Percentiles rank a stretch among this genome's conserved stretches.
phyloP scores from a whole-genome alignment of 2,797 vertebrate genomes.

The Sebastes oblongus region DNA sequence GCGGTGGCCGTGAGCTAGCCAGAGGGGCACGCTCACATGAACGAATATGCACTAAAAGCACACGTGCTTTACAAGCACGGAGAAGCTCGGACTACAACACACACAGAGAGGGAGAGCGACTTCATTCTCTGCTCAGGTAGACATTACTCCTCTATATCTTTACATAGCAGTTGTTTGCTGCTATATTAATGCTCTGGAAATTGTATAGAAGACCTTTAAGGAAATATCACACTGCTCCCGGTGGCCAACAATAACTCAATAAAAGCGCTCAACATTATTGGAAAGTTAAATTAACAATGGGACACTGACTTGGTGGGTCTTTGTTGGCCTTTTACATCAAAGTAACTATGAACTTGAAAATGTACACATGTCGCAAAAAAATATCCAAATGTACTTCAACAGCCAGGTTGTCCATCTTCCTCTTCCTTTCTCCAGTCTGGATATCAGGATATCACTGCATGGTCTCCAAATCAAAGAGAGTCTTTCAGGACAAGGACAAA shows the following conservation, averaged over 20 bases:
- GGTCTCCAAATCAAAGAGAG: slow-evolving; percentile 3
- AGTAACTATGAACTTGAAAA: background rate
- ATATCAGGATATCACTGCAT: background rate
- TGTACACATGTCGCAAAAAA: background rate
- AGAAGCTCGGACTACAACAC: too few relatives aligned
- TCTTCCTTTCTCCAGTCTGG: background rate
- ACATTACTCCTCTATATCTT: too few relatives aligned
- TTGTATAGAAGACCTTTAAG: too few relatives aligned
- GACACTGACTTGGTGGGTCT: background rate
- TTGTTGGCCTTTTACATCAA: background rate
- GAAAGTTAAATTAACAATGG: background rate
- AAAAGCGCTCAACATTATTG: background rate
- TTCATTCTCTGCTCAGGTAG: too few relatives aligned
- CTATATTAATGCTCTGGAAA: too few relatives aligned
- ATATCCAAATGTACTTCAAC: background rate
- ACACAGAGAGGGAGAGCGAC: too few relatives aligned
- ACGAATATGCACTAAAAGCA: too few relatives aligned
- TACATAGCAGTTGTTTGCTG: too few relatives aligned
- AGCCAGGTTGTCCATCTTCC: background rate
- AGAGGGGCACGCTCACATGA: too few relatives aligned
- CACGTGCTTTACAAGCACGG: too few relatives aligned
- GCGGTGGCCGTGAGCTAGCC: too few relatives aligned
- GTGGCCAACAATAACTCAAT: background rate
- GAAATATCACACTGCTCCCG: background rate
- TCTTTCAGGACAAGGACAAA: slow-evolving; percentile 34